Evolutionary conservation across 2,797 vertebrate species (phyloP), one percentile per base, ranked within the genome.

Genomic region (Fratercula arctica): DNA sequence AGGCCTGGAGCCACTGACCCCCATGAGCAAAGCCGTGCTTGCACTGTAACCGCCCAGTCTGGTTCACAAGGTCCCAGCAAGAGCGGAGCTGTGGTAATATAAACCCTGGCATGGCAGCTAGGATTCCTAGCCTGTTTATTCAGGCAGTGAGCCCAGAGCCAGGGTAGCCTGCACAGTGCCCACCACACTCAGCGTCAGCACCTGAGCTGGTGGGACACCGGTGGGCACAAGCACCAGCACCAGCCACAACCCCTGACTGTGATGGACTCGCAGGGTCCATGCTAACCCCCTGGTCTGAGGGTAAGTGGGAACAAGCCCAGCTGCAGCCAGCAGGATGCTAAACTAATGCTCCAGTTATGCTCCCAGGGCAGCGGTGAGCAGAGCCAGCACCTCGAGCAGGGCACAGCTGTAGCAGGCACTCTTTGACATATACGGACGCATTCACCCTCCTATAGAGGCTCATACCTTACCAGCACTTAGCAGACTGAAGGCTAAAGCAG

Each of bases 121-220:
- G 6, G 0, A 3, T 31, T n/a, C 50, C 80, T 66, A 50, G 37
- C 21, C 73, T 37, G 21, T n/a, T 80, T 53, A 46, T 46, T 29
- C 48, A 74, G 46, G 31, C 75, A 66, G 41, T 1, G 16, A 92
- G 50, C 43, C 43, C 4, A 2, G 25, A 59, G 67, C 26, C 10
- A 6, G 64, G 7, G 43, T 5, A 73, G 64, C 33, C 41, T 66
- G 26, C 24, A 17, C 1, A 3, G 6, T 57, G 51, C 73, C 43
- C 43, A 59, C 14, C 2, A 1, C 2, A 1, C 15, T 35, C 0
- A 0, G 50, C 13, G 3, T 11, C 37, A 57, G 45, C 43, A 17
- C 18, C 48, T 16, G 24, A 75, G 78, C 28, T 70, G 61, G 35
- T 26, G 26, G 43, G 50, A 69, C 3, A 2, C 25, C 0, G 0